Conservation (phyloP, 2,797 vertebrate genomes). For the Paramormyrops hopkinsi region DNA sequence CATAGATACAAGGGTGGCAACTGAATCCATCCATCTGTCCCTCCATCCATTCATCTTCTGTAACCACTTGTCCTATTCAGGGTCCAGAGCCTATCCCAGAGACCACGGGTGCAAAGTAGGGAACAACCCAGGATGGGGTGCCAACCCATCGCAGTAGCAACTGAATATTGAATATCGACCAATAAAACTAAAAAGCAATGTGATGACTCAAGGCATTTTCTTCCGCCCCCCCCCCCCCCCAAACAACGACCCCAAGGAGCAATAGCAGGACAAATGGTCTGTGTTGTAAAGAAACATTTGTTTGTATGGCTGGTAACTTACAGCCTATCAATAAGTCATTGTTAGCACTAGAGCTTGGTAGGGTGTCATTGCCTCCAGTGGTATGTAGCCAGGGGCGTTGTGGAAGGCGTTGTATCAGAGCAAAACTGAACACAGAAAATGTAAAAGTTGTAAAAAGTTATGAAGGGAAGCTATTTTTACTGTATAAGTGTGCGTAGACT, state of each 20-base stretch:
- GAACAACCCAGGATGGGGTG: background rate
- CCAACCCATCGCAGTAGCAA: background rate
- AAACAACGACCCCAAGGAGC: background rate
- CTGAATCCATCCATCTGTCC: background rate
- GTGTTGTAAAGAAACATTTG: conserved; percentile 50
- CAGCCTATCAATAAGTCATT: conserved; percentile 22
- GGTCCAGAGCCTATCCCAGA: background rate
- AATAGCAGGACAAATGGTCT: conserved; percentile 40
- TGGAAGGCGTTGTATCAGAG: background rate
- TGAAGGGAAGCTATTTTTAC: background rate
- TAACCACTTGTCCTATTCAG: background rate
- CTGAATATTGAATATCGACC: conserved; percentile 12
- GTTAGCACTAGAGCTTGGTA: background rate
- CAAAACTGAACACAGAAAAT: background rate
- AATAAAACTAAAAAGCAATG: background rate
- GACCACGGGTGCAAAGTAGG: background rate
- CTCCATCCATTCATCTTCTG: background rate
- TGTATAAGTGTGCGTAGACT: background rate
- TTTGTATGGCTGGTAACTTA: conserved; percentile 37
- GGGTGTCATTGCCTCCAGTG: conserved; percentile 3
- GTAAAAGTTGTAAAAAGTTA: background rate
- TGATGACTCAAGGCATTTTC: conserved; percentile 23
- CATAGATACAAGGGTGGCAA: background rate
- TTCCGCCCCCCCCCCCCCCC: background rate
- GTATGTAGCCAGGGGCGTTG: conserved; percentile 11